Base-by-base conservation (phyloP, 2,888 invertebrate genomes). In the Rhagium mordax region DNA sequence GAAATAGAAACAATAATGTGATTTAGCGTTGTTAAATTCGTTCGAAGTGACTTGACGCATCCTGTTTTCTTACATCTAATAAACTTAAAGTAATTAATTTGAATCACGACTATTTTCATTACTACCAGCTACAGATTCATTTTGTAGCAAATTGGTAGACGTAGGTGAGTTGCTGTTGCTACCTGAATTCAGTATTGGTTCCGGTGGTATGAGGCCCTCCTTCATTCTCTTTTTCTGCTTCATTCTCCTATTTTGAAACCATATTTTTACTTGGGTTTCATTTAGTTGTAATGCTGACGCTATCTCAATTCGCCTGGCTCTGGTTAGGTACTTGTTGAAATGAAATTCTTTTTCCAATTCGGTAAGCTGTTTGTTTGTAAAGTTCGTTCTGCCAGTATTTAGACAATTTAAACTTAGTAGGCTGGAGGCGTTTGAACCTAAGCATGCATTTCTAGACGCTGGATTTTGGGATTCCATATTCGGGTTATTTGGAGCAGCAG, bases 271-370 rank as follows among this genome's bases (percentile, higher is more conserved):
- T 90, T 99, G 98, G 1, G 98, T 98, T 88, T 99, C 99, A 88
- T 98, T 99, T 66, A 99, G 92, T 85, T 98, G 97, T 69, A 99
- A 89, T 2, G 98, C 95, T 2, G 97, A 96, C 0, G 99, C 99
- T 81, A 99, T 99, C 89, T 99, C 99, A 87, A 99, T 98, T 83
- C 99, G 92, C 79, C 99, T 90, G 48, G 98, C 98, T 81, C 99
- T 90, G 48, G 99, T 99, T 84, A 99, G 92, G 90, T 99, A 99
- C 89, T 98, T 98, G 90, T 98, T 98, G 89, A 98, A 99, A 88
- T 99, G 99, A 89, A 99, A 99, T 88, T 99, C 99, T 87, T 99
- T 99, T 88, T 99, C 99, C 79, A 99, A 91, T 88, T 99, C 99
- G 1, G 99, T 99, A 78, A 99, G 92, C 88, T 99, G 99, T 89